Conservation (phyloP, 2,113 vertebrate genomes). For the Embiotoca jacksoni region DNA sequence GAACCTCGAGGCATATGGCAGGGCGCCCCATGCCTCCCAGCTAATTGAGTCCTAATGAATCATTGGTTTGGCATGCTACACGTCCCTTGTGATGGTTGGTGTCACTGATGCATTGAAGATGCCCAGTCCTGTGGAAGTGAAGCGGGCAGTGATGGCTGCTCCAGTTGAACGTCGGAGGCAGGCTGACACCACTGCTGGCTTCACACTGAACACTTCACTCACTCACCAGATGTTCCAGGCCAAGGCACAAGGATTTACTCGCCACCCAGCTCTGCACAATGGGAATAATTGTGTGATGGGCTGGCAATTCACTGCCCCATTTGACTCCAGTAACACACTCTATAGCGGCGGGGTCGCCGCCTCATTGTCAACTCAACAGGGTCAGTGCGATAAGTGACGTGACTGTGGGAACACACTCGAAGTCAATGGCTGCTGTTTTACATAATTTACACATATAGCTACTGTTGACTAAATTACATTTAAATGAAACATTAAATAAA, state of each 20-base stretch:
- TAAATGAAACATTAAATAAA: conserved; percentile 1
- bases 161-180: conserved; percentile 38
- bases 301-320: conserved; percentile 66
- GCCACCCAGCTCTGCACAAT: conserved; percentile 58
- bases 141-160: conserved; percentile 51
- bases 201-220: conserved; percentile 57
- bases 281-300: conserved; percentile 69
- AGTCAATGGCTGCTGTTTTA: conserved; percentile 24
- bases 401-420: conserved; percentile 33
- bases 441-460: conserved; percentile 17
- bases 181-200: conserved; percentile 53
- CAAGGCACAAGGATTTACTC: conserved; percentile 51
- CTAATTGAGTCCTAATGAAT: conserved; percentile 84
- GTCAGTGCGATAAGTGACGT: conserved; percentile 27
- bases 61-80: conserved; percentile 77
- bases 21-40: conserved; percentile 72
- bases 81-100: conserved; percentile 74
- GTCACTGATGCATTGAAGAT: conserved; percentile 78
- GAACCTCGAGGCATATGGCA: conserved; percentile 79
- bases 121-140: conserved; percentile 63
- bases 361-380: conserved; percentile 42
- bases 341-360: conserved; percentile 29
- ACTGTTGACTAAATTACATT: neutral
- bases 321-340: conserved; percentile 58
- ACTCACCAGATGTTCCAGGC: conserved; percentile 73